Evolutionary conservation across 2,113 vertebrate genomes (phyloP).

Genomic region (Lontra canadensis): DNA sequence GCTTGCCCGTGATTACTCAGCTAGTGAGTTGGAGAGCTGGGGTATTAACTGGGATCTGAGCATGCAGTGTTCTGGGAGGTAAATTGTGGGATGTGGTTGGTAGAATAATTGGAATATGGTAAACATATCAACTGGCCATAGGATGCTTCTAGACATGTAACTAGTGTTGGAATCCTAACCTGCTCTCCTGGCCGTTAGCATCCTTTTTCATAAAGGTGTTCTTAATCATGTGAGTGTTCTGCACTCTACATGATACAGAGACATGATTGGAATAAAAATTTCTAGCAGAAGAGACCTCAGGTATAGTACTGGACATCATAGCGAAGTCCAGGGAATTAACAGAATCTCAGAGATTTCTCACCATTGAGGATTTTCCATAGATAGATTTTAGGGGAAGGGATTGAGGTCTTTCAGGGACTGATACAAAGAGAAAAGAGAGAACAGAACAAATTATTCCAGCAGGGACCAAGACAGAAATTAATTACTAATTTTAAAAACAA

Average conservation of each 20-base stretch:
- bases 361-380: background rate
- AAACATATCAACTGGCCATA: background rate
- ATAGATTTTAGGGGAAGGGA: background rate
- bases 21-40: background rate
- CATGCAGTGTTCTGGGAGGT: background rate
- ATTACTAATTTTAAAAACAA: background rate
- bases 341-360: background rate
- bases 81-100: background rate
- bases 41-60: background rate
- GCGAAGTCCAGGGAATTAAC: background rate
- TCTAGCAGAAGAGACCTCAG: background rate
- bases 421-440: background rate
- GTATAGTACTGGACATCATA: background rate
- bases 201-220: background rate
- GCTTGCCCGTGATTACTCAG: background rate
- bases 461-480: background rate
- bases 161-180: too few relatives aligned
- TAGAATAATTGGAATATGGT: background rate
- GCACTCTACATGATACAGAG: background rate
- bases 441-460: background rate
- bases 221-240: background rate
- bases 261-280: background rate
- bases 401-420: background rate
- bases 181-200: background rate
- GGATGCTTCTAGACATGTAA: background rate